Evolutionary conservation across 1,140 invertebrate genomes (phyloP).

Genomic region (Agrypnia vestita): DNA sequence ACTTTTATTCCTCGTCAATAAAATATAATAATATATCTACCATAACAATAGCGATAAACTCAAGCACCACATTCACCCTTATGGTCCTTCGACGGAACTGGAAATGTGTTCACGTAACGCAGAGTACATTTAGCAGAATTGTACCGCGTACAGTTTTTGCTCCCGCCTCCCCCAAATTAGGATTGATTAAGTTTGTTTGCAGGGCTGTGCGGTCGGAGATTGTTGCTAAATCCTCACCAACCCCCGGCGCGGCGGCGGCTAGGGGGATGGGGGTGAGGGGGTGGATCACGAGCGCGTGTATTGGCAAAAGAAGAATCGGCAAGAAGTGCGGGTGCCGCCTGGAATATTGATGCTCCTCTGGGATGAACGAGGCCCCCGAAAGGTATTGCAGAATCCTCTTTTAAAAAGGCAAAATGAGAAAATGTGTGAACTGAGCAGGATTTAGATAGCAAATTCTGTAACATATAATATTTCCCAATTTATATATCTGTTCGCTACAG

Average conservation of each 20-base stretch:
- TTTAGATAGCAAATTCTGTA: too few relatives aligned
- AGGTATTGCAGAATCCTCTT: not conserved
- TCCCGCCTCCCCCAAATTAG: slow-evolving; percentile 55
- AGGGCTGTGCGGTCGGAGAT: slow-evolving; percentile 55
- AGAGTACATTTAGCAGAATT: slow-evolving; percentile 15
- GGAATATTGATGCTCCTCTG: slow-evolving; percentile 43
- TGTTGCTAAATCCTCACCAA: slow-evolving; percentile 53
- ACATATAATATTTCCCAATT: too few relatives aligned
- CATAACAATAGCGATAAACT: slow-evolving; percentile 28
- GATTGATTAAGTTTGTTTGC: slow-evolving; percentile 61
- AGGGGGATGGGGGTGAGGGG: not conserved
- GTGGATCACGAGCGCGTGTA: slow-evolving; percentile 27
- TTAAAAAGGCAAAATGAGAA: too few relatives aligned
- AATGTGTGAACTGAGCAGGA: too few relatives aligned
- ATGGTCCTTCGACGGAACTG: not conserved
- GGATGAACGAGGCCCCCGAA: slow-evolving; percentile 30
- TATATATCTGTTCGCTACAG: too few relatives aligned
- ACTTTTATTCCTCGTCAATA: slow-evolving; percentile 7
- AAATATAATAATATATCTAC: slow-evolving; percentile 34
- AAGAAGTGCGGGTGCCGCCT: slow-evolving; percentile 24
- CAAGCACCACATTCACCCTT: slow-evolving; percentile 1
- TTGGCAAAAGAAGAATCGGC: slow-evolving; percentile 46
- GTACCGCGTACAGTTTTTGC: not conserved
- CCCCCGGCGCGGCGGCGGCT: not conserved
- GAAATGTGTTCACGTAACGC: slow-evolving; percentile 29